phyloP scores from a whole-genome alignment of 2,888 invertebrate species.

The Tenthredo mesomela region DNA sequence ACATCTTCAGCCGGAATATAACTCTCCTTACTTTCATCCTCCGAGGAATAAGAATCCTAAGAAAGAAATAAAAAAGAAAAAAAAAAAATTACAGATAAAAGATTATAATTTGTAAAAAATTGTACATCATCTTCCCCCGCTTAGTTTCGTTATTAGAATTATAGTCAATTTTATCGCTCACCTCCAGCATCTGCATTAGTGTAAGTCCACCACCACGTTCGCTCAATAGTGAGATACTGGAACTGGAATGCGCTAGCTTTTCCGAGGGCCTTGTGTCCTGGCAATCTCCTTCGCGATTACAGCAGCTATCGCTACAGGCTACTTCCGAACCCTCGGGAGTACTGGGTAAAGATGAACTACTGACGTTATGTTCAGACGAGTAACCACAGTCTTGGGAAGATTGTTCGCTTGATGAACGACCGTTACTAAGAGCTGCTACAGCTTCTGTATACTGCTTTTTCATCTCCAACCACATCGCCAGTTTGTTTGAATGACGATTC shows the following conservation, averaged over 20 bases:
- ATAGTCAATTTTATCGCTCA: constrained; percentile 75
- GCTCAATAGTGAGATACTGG: constrained; percentile 69
- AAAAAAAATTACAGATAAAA: neutral
- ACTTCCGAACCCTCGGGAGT: constrained; percentile 95
- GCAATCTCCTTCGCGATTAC: constrained; percentile 84
- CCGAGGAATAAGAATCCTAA: constrained; percentile 89
- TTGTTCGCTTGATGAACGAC: constrained; percentile 83
- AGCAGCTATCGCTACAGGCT: constrained; percentile 93
- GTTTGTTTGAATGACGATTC: constrained; percentile 69
- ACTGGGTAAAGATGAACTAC: constrained; percentile 89
- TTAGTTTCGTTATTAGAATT: neutral
- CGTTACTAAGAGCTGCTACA: constrained; percentile 68
- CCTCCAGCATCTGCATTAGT: constrained; percentile 90
- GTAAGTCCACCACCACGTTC: constrained; percentile 81
- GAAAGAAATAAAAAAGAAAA: constrained; percentile 63
- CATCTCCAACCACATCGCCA: constrained; percentile 73
- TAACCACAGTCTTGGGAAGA: constrained; percentile 91
- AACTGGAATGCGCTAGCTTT: constrained; percentile 70
- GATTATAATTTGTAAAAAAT: neutral
- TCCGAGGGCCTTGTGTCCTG: constrained; percentile 71
- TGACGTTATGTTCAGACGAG: constrained; percentile 91
- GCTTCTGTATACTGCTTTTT: constrained; percentile 62
- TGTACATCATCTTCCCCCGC: neutral
- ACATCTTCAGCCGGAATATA: constrained; percentile 95
- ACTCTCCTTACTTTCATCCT: constrained; percentile 85